Conservation (phyloP, 1,140 invertebrate species). For the Zaprionus lachaisei region DNA sequence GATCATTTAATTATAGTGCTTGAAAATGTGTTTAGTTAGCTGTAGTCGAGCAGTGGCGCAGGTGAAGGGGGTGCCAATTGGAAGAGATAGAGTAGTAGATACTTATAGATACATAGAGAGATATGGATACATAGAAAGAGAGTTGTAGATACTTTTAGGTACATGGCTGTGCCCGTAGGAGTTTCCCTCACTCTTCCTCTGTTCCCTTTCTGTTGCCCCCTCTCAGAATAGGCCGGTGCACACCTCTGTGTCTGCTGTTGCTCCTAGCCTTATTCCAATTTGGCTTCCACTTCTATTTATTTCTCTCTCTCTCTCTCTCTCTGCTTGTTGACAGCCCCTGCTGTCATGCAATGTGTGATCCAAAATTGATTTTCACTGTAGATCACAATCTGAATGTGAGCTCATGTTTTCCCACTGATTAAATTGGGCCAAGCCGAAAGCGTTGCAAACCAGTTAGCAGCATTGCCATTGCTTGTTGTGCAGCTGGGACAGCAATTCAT, state of each 20-base stretch:
- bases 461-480: slow-evolving; percentile 12
- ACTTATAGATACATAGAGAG: not conserved
- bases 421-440: slow-evolving; percentile 32
- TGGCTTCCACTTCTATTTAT: not conserved
- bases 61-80: not conserved
- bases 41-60: slow-evolving; percentile 32
- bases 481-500: slow-evolving; percentile 46
- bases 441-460: slow-evolving; percentile 31
- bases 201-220: not conserved
- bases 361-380: slow-evolving; percentile 55
- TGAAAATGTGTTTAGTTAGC: slow-evolving; percentile 56
- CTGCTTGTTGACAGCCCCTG: not conserved
- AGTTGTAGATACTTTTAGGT: not conserved
- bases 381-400: slow-evolving; percentile 45
- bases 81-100: not conserved
- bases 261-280: not conserved
- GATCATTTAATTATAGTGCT: slow-evolving; percentile 79
- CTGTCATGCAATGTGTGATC: slow-evolving; percentile 13
- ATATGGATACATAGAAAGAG: not conserved
- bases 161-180: no score
- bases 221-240: slow-evolving; percentile 15
- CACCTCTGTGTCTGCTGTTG: not conserved
- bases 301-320: not conserved
- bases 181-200: no score
- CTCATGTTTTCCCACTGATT: slow-evolving; percentile 58